Evolutionary conservation across 1,140 invertebrate species (phyloP).

Genomic region (Drosophila mojavensis): DNA sequence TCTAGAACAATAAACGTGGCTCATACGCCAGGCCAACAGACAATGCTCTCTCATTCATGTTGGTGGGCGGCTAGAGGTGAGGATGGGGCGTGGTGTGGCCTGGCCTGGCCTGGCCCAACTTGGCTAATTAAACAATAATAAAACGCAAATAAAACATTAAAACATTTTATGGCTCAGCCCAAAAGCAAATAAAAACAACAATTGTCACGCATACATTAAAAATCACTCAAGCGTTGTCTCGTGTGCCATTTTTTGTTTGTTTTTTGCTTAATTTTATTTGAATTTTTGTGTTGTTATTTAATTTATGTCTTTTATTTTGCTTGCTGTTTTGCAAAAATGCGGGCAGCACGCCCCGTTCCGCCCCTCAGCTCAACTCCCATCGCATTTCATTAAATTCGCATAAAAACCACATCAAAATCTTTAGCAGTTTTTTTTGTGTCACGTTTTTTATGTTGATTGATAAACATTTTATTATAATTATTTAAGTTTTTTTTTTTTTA

Average conservation of each 20-base stretch:
- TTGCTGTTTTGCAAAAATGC: conserved; percentile 42
- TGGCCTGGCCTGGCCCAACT: not conserved
- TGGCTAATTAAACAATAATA: conserved; percentile 77
- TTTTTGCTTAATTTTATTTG: not conserved
- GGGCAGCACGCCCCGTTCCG: not conserved
- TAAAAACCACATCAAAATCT: conserved; percentile 58
- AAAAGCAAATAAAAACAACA: conserved; percentile 42
- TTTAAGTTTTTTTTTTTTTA: not conserved
- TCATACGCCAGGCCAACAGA: conserved; percentile 41
- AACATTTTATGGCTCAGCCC: conserved; percentile 60
- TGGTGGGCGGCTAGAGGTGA: conserved; percentile 6
- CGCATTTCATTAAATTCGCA: conserved; percentile 68
- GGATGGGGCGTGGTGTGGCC: not conserved
- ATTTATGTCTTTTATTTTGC: conserved; percentile 10
- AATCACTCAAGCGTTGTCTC: conserved; percentile 77
- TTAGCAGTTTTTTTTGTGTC: conserved; percentile 18
- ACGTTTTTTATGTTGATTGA: conserved; percentile 43
- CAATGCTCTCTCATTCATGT: conserved; percentile 46
- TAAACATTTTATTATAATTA: conserved; percentile 36
- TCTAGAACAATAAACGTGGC: conserved; percentile 61
- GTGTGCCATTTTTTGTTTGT: conserved; percentile 62
- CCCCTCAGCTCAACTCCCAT: not conserved
- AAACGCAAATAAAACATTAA: conserved; percentile 76
- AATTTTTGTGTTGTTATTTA: not conserved
- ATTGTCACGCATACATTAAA: conserved; percentile 81